Base-by-base conservation (phyloP, 2,113 vertebrate species). In the Perca flavescens region DNA sequence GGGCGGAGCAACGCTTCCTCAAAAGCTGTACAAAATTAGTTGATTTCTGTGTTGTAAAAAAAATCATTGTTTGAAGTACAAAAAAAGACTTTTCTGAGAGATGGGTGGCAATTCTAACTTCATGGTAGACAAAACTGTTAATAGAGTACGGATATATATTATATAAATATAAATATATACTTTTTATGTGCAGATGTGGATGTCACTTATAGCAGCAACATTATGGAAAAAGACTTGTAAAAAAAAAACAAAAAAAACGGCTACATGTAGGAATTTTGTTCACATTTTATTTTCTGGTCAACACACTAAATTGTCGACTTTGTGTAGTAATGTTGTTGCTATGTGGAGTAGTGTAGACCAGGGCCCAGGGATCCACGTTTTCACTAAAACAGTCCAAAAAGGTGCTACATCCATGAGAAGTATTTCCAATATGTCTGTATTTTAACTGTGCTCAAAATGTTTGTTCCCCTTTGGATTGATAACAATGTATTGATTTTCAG, bases 121-220 rank as follows among this genome's bases (percentile, higher is more conserved):
- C 94, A 94, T 93, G 93, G 94, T 96, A 96, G 95, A 94, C 91
- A 91, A 92, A 94, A 91, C 94, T 95, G 95, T 95, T 94, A 94
- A 96, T 95, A 96, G 95, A 96, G 90, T 96, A 95, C 67, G 94
- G 92, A 96, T 96, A 95, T 96, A 95, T 95, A 96, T 96, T 95
- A 95, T 96, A 95, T 96, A 96, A 93, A 95, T 95, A 95, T 94
- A 95, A 93, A 95, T 95, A 96, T 96, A 95, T 95, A 95, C 91
- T 95, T 95, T 96, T 95, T 96, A 95, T 95, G 95, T 95, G 94
- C 94, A 93, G 92, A 94, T 93, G 93, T 95, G 94, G 93, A 94
- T 94, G 95, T 96, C 94, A 95, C 94, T 91, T 93, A 95, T 94
- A 92, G 92, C 94, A 94, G 92, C 94, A 95, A 94, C 93, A 92